Evolutionary conservation across 2,888 invertebrate genomes (phyloP).

Genomic region (Drosophila conformis): DNA sequence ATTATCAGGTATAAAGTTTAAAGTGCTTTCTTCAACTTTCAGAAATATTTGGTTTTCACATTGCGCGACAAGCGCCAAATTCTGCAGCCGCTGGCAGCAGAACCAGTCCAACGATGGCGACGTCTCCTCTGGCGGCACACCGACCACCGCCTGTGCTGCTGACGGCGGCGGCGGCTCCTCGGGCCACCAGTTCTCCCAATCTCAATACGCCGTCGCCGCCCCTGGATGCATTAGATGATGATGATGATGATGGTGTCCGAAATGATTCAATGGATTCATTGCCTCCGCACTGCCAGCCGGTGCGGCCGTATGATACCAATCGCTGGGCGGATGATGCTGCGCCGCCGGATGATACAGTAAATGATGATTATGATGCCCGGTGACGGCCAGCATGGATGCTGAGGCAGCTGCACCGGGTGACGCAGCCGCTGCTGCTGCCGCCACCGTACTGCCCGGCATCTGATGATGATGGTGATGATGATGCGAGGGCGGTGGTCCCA

Average conservation of each 20-base stretch:
- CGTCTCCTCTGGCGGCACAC: constrained; percentile 49
- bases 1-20: constrained; percentile 81
- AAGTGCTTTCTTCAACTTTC: constrained; percentile 76
- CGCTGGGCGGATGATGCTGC: constrained; percentile 84
- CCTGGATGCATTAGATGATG: constrained; percentile 89
- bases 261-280: constrained; percentile 85
- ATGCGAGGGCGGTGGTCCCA: constrained; percentile 83
- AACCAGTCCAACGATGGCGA: constrained; percentile 66
- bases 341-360: constrained; percentile 84
- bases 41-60: constrained; percentile 81
- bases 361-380: constrained; percentile 84
- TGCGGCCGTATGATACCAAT: constrained; percentile 85
- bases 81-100: constrained; percentile 72
- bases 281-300: constrained; percentile 84
- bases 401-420: constrained; percentile 76
- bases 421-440: constrained; percentile 62
- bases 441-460: constrained; percentile 59
- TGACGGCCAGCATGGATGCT: constrained; percentile 80
- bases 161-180: constrained; percentile 58
- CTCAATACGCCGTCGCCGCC: constrained; percentile 92
- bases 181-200: constrained; percentile 81
- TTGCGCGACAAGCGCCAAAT: constrained; percentile 73
- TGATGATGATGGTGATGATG: constrained; percentile 78
- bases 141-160: constrained; percentile 22
- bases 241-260: constrained; percentile 88